A percentile compares a stretch with the other conserved stretches of the same genome.
These are phyloP conservation scores for Periplaneta americana DNA, from an alignment of 1,140 invertebrate genomes.

Conservation along the genomic window DNA sequence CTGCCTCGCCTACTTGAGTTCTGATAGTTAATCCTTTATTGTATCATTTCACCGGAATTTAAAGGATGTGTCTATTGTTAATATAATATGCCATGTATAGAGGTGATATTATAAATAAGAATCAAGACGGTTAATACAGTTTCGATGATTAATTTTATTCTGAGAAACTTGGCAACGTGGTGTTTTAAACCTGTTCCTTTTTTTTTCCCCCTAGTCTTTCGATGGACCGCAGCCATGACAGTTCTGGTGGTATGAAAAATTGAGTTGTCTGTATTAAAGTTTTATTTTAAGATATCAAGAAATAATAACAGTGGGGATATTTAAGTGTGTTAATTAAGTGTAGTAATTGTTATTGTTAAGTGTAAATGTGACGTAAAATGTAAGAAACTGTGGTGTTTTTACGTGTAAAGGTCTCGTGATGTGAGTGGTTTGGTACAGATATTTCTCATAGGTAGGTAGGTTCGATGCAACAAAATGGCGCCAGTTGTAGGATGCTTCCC, in stretches of 20 bases:
- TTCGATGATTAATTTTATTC: not conserved
- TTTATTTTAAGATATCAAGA: not conserved
- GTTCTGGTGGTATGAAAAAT: conserved; percentile 27
- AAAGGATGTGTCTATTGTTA: no score
- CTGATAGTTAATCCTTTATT: not conserved
- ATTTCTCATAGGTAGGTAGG: not conserved
- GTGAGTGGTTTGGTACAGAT: not conserved
- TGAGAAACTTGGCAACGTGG: conserved; percentile 40
- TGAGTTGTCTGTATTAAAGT: not conserved
- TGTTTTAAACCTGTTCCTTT: conserved; percentile 51
- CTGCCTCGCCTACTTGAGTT: not conserved
- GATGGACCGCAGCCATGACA: conserved; percentile 25
- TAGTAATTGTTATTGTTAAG: not conserved
- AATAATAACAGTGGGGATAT: not conserved
- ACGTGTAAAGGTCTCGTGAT: not conserved
- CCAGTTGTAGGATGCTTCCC: not conserved
- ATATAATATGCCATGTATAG: not conserved
- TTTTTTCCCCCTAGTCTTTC: conserved; percentile 22
- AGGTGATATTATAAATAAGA: not conserved
- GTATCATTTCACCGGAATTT: not conserved
- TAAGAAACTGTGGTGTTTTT: not conserved
- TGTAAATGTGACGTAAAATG: not conserved
- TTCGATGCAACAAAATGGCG: not conserved
- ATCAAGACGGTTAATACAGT: not conserved
- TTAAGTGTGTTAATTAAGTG: not conserved